Conservation (phyloP, 2,113 vertebrate species). For the Sakesphorus luctuosus region DNA sequence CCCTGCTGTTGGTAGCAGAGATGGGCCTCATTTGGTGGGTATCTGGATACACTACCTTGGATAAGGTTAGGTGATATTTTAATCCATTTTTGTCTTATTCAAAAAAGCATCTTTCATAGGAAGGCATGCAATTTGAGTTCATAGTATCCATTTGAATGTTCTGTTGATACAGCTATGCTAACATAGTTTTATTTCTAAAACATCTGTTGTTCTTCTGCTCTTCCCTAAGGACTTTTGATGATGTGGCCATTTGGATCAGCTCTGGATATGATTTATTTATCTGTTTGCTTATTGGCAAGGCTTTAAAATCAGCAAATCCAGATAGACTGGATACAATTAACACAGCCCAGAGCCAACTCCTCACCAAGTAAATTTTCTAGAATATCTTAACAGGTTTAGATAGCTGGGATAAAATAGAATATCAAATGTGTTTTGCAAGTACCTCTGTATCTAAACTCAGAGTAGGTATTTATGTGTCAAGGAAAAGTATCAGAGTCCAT, state of each 20-base stretch:
- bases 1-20: neutral
- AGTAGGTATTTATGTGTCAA: neutral
- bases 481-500: neutral
- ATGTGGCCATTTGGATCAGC: neutral
- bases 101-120: neutral
- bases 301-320: neutral
- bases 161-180: neutral
- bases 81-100: neutral
- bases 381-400: neutral
- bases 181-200: neutral
- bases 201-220: neutral
- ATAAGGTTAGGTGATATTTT: neutral
- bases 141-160: neutral
- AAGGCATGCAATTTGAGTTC: neutral
- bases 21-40: rapidly evolving
- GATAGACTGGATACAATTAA: neutral
- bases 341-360: neutral
- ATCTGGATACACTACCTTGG: neutral
- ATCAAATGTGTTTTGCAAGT: neutral
- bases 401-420: neutral
- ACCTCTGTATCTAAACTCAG: neutral
- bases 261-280: neutral
- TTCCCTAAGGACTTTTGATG: neutral
- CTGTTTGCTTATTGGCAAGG: neutral
- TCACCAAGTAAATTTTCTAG: neutral